Conservation (phyloP, 2,888 invertebrate genomes). For the Lepidocyrtoides sp. region DNA sequence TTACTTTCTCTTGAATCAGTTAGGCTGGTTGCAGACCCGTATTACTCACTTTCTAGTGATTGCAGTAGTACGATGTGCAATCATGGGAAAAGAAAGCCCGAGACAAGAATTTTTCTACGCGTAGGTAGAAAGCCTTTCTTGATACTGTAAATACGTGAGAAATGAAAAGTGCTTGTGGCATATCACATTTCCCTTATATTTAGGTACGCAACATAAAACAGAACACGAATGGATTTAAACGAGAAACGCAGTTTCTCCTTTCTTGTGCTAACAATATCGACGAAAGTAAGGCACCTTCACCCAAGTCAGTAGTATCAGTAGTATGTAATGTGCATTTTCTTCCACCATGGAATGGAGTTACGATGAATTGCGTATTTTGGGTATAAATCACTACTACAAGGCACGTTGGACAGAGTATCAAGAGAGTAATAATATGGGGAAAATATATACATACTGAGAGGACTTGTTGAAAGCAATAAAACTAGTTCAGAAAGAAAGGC, state of each 20-base stretch:
- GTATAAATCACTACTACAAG: too few relatives aligned
- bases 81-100: conserved; percentile 31
- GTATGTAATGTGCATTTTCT: conserved; percentile 15
- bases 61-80: neutral
- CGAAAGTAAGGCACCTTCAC: too few relatives aligned
- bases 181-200: conserved; percentile 26
- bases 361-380: neutral
- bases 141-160: conserved; percentile 65
- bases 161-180: conserved; percentile 48
- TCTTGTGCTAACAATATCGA: too few relatives aligned
- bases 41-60: neutral
- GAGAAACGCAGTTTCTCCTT: too few relatives aligned
- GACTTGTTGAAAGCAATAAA: conserved; percentile 32
- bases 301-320: too few relatives aligned
- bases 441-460: neutral
- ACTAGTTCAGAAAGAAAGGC: neutral
- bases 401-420: neutral
- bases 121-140: conserved; percentile 61
- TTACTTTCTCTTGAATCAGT: neutral
- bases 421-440: neutral
- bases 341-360: neutral
- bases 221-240: neutral
- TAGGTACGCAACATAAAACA: conserved; percentile 28
- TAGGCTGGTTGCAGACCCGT: too few relatives aligned
- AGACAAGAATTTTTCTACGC: conserved; percentile 16